Evolutionary conservation across 2,113 vertebrate species (phyloP).

Genomic region (Heteronetta atricapilla): DNA sequence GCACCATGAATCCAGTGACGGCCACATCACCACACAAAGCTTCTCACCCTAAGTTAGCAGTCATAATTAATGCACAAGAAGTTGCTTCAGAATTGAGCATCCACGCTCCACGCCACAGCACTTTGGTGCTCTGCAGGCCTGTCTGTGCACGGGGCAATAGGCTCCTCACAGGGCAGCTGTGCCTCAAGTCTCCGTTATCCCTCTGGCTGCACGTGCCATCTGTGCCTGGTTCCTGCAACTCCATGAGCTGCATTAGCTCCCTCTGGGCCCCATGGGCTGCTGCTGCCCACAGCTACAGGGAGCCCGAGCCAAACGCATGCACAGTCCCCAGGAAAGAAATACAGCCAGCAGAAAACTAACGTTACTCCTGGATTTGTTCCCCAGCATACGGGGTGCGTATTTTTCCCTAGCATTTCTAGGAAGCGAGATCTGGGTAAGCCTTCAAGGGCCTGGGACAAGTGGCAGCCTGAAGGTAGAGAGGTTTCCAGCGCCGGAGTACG

Average conservation of each 20-base stretch:
- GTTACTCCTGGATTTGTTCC: background rate
- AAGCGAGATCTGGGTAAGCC: background rate
- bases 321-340: background rate
- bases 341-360: background rate
- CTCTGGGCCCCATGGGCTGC: background rate
- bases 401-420: background rate
- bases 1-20: background rate
- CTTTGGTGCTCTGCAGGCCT: background rate
- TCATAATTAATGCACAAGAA: accelerated
- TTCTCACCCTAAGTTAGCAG: background rate
- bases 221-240: no score
- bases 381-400: accelerated
- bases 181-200: background rate
- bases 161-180: background rate
- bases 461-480: background rate
- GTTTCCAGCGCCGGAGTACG: background rate
- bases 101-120: background rate
- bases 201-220: background rate
- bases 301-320: background rate
- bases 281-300: background rate
- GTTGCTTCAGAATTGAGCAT: background rate
- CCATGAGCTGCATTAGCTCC: background rate
- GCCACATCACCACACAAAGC: background rate
- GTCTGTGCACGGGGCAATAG: background rate
- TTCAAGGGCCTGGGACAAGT: background rate